phyloP scores from a whole-genome alignment of 2,888 invertebrate genomes.

The Philaethria dido region DNA sequence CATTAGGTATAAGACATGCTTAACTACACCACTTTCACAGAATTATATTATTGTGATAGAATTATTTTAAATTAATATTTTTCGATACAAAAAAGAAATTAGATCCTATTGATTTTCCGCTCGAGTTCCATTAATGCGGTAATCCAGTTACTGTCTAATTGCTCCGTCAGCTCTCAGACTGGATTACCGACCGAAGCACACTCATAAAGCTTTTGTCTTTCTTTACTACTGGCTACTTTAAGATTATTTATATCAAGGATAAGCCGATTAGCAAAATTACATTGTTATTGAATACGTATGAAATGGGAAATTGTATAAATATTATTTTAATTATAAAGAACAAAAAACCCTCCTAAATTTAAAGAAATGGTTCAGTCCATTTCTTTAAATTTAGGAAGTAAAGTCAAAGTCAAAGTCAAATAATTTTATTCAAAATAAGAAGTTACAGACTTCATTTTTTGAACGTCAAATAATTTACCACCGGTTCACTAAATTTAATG shows the following conservation, averaged over 20 bases:
- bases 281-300: neutral
- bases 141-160: slow-evolving; percentile 42
- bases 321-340: no score
- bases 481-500: no score
- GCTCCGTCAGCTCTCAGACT: slow-evolving; percentile 39
- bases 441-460: no score
- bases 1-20: no score
- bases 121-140: slow-evolving; percentile 42
- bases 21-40: neutral
- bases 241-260: slow-evolving; percentile 5
- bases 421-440: no score
- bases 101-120: slow-evolving; percentile 39
- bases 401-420: no score
- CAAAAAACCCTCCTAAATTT: no score
- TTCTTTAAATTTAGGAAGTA: no score
- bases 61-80: slow-evolving; percentile 6
- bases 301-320: neutral
- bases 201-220: slow-evolving; percentile 35
- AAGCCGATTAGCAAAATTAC: neutral
- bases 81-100: slow-evolving; percentile 29
- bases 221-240: slow-evolving; percentile 21
- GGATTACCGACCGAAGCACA: slow-evolving; percentile 36
- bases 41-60: neutral
- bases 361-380: no score
- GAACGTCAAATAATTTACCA: no score